Conservation (phyloP, 37 sponge, comb jelly and placozoan species). For the Geodia barretti region DNA sequence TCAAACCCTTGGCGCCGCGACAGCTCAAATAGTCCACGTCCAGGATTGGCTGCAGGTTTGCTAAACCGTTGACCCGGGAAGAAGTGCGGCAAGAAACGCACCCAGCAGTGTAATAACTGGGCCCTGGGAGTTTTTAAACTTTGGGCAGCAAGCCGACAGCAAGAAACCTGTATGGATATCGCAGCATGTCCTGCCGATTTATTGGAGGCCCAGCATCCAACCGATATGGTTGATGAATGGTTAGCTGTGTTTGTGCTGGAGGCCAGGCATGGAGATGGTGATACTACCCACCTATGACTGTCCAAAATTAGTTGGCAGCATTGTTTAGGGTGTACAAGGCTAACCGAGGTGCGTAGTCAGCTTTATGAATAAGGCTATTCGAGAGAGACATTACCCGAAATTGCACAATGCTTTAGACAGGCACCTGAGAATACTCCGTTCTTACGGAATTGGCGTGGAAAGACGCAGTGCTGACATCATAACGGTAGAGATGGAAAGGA, state of each 20-base stretch:
- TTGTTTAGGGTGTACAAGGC: slow-evolving; percentile 4
- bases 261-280: slow-evolving; percentile 7
- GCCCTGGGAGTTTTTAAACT: background rate
- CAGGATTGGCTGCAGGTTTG: background rate
- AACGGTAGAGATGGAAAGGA: slow-evolving; percentile 10
- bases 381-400: background rate
- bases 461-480: slow-evolving; percentile 6
- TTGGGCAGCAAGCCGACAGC: background rate
- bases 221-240: slow-evolving; percentile 6
- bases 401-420: slow-evolving; percentile 14
- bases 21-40: background rate
- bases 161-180: background rate
- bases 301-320: slow-evolving; percentile 4
- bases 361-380: slow-evolving; percentile 33
- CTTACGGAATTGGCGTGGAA: slow-evolving; percentile 17
- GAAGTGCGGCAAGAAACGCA: background rate
- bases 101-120: background rate
- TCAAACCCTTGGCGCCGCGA: background rate
- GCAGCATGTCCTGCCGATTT: background rate
- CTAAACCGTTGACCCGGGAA: background rate
- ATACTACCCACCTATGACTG: slow-evolving; percentile 10
- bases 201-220: background rate
- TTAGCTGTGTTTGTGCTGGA: slow-evolving; percentile 31
- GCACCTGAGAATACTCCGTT: background rate
- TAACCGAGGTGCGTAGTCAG: slow-evolving; percentile 3